Conservation (phyloP, 1,140 invertebrate genomes). For the Lasaia peninsularis region DNA sequence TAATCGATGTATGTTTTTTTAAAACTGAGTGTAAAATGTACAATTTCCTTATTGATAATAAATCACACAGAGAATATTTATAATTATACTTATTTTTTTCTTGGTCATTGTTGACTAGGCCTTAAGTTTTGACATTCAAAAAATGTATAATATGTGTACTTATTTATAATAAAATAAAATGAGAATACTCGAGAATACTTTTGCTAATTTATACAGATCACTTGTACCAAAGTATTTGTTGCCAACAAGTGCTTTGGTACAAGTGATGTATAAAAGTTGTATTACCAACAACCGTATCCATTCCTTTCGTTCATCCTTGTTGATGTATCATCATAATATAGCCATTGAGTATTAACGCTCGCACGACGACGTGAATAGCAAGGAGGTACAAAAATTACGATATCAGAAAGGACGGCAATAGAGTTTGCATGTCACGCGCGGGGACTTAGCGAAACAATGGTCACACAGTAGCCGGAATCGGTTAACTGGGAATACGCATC, state of each 20-base stretch:
- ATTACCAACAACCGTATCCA: neutral
- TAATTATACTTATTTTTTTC: too few relatives aligned
- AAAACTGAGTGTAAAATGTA: too few relatives aligned
- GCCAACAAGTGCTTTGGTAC: neutral
- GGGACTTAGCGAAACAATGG: constrained; percentile 55
- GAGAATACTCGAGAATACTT: too few relatives aligned
- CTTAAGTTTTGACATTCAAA: too few relatives aligned
- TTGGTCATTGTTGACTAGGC: too few relatives aligned
- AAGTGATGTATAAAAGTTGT: neutral
- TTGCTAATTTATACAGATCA: too few relatives aligned
- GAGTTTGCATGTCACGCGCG: constrained; percentile 58
- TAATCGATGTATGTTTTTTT: too few relatives aligned
- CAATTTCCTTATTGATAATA: too few relatives aligned
- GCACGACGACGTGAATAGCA: constrained; percentile 62
- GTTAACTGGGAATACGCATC: constrained; percentile 58
- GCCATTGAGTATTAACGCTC: constrained; percentile 60
- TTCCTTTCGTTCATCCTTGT: neutral
- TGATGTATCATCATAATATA: constrained; percentile 50
- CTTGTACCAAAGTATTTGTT: too few relatives aligned
- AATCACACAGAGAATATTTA: too few relatives aligned
- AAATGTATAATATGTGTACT: too few relatives aligned
- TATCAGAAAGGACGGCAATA: constrained; percentile 53
- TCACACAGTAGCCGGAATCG: constrained; percentile 56
- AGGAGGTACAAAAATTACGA: constrained; percentile 52
- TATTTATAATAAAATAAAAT: too few relatives aligned